phyloP scores from a whole-genome alignment of 1,140 invertebrate genomes.

The Tetramorium parvispinum region DNA sequence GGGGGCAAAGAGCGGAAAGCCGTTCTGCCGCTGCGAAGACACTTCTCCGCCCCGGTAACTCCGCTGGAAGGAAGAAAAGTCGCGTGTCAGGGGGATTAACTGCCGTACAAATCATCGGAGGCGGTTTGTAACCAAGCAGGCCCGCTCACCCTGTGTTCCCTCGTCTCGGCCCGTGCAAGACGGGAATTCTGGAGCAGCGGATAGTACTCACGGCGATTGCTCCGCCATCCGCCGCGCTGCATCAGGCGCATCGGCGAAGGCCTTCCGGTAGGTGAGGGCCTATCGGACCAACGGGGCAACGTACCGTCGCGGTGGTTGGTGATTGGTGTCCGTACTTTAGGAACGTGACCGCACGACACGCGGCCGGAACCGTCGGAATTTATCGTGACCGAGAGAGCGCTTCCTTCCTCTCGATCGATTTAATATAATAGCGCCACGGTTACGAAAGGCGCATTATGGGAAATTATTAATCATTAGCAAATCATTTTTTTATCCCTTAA shows the following conservation, averaged over 20 bases:
- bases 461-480: slow-evolving; percentile 4
- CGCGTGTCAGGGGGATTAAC: slow-evolving; percentile 62
- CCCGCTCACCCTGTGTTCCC: neutral
- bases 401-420: neutral
- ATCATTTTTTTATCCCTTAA: neutral
- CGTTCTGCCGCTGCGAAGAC: neutral
- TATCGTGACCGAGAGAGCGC: slow-evolving; percentile 19
- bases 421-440: neutral
- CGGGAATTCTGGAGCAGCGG: slow-evolving; percentile 44
- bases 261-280: slow-evolving; percentile 30
- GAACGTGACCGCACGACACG: slow-evolving; percentile 44
- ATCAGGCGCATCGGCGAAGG: neutral
- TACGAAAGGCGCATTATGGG: neutral
- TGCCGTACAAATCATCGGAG: slow-evolving; percentile 63
- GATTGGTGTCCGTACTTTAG: slow-evolving; percentile 47
- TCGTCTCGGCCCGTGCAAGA: neutral
- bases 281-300: slow-evolving; percentile 8
- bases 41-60: neutral
- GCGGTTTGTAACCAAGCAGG: slow-evolving; percentile 31
- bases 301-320: slow-evolving; percentile 31
- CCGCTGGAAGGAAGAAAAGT: slow-evolving; percentile 34
- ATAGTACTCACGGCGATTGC: slow-evolving; percentile 47
- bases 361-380: slow-evolving; percentile 42
- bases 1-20: slow-evolving; percentile 39
- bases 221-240: neutral